A percentile compares a stretch with the other conserved stretches of the same genome.
phyloP scores from a whole-genome alignment of 2,113 vertebrate species.

The Hymenochirus boettgeri region DNA sequence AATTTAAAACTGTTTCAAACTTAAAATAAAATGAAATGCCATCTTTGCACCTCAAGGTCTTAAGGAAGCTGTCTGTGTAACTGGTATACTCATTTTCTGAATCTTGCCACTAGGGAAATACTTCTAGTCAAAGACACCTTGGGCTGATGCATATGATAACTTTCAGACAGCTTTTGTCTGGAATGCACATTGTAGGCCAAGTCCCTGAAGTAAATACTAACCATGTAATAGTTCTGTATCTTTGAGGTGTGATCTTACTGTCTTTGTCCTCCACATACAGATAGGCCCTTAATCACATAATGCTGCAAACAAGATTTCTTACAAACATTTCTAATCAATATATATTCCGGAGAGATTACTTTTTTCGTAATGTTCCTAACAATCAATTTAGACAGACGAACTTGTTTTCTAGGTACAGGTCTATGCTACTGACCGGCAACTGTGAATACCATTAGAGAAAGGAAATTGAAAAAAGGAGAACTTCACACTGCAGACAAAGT shows the following conservation, averaged over 20 bases:
- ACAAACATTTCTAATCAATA: constrained; percentile 41
- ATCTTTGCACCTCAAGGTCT: background rate
- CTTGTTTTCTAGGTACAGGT: background rate
- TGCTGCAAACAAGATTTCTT: constrained; percentile 28
- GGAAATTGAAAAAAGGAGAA: no score
- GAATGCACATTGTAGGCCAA: constrained; percentile 22
- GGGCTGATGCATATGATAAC: constrained; percentile 32
- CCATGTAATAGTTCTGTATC: constrained; percentile 34
- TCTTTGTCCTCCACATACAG: background rate
- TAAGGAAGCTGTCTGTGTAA: background rate
- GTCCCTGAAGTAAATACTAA: constrained; percentile 20
- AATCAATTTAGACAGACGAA: constrained; percentile 25
- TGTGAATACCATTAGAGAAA: background rate
- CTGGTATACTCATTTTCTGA: background rate
- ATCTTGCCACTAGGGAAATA: constrained; percentile 23
- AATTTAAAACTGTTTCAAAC: no score
- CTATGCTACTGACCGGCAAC: background rate
- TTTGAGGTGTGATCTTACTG: constrained; percentile 44
- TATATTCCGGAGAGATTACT: constrained; percentile 9
- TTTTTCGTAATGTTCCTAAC: constrained; percentile 20
- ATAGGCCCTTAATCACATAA: constrained; percentile 33
- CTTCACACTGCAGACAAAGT: no score
- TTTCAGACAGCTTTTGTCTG: constrained; percentile 22
- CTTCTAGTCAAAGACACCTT: constrained; percentile 27
- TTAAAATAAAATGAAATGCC: no score